Conservation (phyloP, 1,140 invertebrate genomes). For the Dinoponera quadriceps region DNA sequence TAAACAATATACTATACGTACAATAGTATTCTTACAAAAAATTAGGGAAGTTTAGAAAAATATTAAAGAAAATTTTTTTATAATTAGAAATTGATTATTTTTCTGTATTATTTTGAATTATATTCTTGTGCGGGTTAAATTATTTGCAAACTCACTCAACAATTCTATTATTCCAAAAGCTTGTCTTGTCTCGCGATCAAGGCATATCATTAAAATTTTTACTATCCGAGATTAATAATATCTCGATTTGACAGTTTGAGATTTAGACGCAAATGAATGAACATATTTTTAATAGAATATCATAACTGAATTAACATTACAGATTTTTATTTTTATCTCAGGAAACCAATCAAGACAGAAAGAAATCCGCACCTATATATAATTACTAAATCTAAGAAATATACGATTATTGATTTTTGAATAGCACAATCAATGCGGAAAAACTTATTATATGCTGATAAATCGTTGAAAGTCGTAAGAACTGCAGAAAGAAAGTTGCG, state of each 20-base stretch:
- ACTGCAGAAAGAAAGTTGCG: neutral
- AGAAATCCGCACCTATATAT: neutral
- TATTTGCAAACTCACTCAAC: neutral
- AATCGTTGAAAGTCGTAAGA: neutral
- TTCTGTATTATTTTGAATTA: neutral
- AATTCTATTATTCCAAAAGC: neutral
- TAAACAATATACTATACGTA: neutral
- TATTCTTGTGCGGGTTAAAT: neutral
- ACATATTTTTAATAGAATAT: neutral
- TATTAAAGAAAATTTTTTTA: neutral
- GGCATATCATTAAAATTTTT: neutral
- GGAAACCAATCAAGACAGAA: neutral
- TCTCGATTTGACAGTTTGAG: neutral
- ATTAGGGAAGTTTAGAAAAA: neutral
- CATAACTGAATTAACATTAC: neutral
- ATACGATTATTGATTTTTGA: neutral
- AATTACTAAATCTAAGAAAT: neutral
- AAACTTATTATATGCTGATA: neutral
- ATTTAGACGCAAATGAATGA: neutral
- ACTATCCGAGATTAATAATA: neutral
- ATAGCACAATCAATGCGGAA: neutral
- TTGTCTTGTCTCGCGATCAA: neutral
- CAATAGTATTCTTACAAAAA: neutral
- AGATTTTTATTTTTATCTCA: slow-evolving; percentile 12
- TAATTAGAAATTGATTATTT: neutral